A percentile compares a stretch with the other conserved stretches of the same genome.
phyloP scores from a whole-genome alignment of 2,113 vertebrate species.

The Donacobius atricapilla region DNA sequence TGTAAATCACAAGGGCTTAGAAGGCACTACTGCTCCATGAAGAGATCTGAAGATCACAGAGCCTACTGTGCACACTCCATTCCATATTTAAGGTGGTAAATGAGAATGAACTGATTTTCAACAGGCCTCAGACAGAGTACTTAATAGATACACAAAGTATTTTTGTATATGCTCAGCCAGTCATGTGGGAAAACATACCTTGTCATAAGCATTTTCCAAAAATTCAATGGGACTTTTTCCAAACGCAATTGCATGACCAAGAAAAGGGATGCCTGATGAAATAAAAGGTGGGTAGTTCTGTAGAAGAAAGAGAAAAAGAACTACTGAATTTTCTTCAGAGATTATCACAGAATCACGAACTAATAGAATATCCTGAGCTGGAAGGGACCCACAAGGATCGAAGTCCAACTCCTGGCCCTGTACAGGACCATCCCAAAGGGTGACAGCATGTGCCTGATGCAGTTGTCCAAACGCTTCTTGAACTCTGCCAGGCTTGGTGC shows the following conservation, averaged over 20 bases:
- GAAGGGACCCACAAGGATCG: neutral
- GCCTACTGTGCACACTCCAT: too few relatives aligned
- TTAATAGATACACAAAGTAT: neutral
- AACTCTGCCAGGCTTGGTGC: neutral
- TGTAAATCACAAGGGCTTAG: neutral
- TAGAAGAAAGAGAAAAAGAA: neutral
- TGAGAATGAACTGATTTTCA: neutral
- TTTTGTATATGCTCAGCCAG: neutral
- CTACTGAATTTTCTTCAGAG: neutral
- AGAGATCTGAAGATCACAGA: neutral
- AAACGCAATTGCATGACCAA: constrained; percentile 93
- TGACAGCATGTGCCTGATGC: neutral
- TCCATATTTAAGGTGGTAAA: neutral
- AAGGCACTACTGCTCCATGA: neutral
- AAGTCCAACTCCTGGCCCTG: neutral
- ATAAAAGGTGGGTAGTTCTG: constrained; percentile 92
- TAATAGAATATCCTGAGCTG: neutral
- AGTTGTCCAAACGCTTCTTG: neutral
- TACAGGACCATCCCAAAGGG: neutral
- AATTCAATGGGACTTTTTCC: constrained; percentile 95
- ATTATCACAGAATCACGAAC: neutral
- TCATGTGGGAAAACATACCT: constrained; percentile 71
- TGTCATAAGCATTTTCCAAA: constrained; percentile 90
- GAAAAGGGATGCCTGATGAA: constrained; percentile 87
- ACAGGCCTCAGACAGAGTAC: neutral